phyloP scores from a whole-genome alignment of 2,888 invertebrate genomes.

The Rambutsinella grinnellia region DNA sequence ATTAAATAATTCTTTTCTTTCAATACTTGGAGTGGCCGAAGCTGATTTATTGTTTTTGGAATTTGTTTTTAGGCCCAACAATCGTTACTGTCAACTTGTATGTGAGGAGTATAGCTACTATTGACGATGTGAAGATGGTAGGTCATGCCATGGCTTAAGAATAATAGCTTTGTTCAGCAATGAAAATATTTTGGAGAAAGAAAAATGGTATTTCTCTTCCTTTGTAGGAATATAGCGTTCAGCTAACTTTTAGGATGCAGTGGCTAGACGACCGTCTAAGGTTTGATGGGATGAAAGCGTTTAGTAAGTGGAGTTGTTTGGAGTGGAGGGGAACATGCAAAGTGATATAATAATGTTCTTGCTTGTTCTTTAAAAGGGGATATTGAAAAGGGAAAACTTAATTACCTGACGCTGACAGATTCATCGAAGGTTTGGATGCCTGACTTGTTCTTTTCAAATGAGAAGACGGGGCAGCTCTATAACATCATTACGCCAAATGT shows the following conservation, averaged over 20 bases:
- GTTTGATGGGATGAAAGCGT: slow-evolving; percentile 80
- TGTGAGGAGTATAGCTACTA: slow-evolving; percentile 97
- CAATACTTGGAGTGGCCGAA: too few species aligned
- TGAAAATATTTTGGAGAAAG: too few species aligned
- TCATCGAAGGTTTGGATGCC: slow-evolving; percentile 98
- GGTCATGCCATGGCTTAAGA: too few species aligned
- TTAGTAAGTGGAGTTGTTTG: slow-evolving; percentile 66
- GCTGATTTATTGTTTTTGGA: too few species aligned
- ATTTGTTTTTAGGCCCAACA: slow-evolving; percentile 95
- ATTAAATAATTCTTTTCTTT: too few species aligned
- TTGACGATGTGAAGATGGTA: slow-evolving; percentile 99
- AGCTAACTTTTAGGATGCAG: slow-evolving; percentile 96
- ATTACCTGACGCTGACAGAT: slow-evolving; percentile 93
- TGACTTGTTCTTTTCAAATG: slow-evolving; percentile 97
- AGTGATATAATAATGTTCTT: too few species aligned
- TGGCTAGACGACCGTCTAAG: slow-evolving; percentile 94
- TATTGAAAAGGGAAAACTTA: slow-evolving; percentile 79
- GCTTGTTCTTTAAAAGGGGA: too few species aligned
- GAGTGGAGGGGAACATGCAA: too few species aligned
- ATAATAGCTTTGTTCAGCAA: too few species aligned
- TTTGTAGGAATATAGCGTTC: slow-evolving; percentile 96
- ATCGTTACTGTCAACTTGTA: slow-evolving; percentile 98
- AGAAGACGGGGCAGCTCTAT: slow-evolving; percentile 97
- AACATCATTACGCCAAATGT: slow-evolving; percentile 98
- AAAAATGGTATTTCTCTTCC: slow-evolving; percentile 4